These are phyloP conservation scores for Ectropis grisescens DNA, from an alignment of 1,140 invertebrate genomes.

Conservation along the genomic window DNA sequence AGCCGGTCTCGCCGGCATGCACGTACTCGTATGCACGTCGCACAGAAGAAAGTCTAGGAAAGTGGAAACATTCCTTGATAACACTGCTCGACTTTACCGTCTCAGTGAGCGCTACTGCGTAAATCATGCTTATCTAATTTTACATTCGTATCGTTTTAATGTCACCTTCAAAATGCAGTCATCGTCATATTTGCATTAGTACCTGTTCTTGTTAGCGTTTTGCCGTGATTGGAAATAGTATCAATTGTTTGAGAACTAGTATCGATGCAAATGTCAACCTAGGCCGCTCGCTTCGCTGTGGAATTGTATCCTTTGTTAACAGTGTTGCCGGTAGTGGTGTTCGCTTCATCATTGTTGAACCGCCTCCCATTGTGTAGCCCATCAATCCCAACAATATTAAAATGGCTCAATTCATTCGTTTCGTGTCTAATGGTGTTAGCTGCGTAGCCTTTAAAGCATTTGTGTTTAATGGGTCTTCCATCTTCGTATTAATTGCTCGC, in stretches of 20 bases:
- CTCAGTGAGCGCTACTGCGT: conserved; percentile 13
- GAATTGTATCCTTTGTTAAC: conserved; percentile 13
- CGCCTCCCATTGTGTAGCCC: conserved; percentile 21
- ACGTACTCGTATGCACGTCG: conserved; percentile 38
- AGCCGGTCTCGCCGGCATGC: conserved; percentile 19
- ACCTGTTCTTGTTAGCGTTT: too few relatives aligned
- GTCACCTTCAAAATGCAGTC: too few relatives aligned
- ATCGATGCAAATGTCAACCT: too few relatives aligned
- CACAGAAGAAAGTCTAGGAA: conserved; percentile 54
- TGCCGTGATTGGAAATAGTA: too few relatives aligned
- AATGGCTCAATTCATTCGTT: conserved; percentile 22
- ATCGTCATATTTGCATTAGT: conserved; percentile 10
- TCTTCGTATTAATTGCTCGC: too few relatives aligned
- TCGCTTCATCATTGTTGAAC: conserved; percentile 22
- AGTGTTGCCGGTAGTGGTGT: conserved; percentile 17
- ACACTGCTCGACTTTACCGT: conserved; percentile 17
- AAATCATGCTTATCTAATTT: conserved; percentile 11
- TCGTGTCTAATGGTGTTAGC: conserved; percentile 8
- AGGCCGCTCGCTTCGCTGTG: background rate
- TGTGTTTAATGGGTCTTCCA: background rate
- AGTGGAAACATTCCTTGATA: conserved; percentile 52
- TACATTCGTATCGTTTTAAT: too few relatives aligned
- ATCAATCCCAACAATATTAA: conserved; percentile 19
- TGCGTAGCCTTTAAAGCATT: conserved; percentile 10
- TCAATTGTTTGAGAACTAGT: too few relatives aligned